Evolutionary conservation across 1,140 invertebrate species (phyloP).

Genomic region (Bombus difficillimus): DNA sequence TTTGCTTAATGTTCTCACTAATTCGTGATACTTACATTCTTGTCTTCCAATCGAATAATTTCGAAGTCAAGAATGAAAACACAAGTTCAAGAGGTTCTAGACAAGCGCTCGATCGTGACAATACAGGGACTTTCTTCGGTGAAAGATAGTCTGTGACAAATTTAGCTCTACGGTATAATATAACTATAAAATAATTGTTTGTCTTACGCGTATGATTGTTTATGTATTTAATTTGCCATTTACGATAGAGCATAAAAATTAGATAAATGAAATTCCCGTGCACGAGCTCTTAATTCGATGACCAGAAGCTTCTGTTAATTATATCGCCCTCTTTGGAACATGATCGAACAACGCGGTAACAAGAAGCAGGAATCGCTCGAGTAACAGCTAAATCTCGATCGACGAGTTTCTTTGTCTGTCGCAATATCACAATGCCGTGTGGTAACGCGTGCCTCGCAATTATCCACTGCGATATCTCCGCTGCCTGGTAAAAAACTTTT

Average conservation of each 20-base stretch:
- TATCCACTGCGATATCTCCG: constrained; percentile 48
- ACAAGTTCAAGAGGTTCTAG: too few species aligned
- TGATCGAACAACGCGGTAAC: neutral
- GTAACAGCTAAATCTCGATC: constrained; percentile 53
- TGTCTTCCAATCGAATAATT: too few species aligned
- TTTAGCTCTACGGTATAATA: too few species aligned
- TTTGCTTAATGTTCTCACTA: too few species aligned
- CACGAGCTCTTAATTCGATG: neutral
- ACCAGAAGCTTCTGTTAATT: neutral
- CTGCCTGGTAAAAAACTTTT: constrained; percentile 49
- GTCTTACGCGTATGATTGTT: neutral
- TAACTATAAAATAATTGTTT: too few species aligned
- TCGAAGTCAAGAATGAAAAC: too few species aligned
- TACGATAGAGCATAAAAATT: neutral
- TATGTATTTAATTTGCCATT: neutral
- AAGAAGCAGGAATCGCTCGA: constrained; percentile 44
- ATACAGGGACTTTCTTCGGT: too few species aligned
- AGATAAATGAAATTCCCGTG: neutral
- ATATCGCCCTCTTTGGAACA: neutral
- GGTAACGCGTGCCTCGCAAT: constrained; percentile 52
- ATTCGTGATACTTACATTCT: too few species aligned
- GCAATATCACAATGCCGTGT: constrained; percentile 59
- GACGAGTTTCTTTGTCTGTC: constrained; percentile 64
- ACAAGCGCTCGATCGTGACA: too few species aligned
- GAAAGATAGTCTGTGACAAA: too few species aligned